Evolutionary conservation across 1,140 invertebrate genomes (phyloP), one percentile per base, ranked within the genome.

Genomic region (Drosophila malerkotliana): DNA sequence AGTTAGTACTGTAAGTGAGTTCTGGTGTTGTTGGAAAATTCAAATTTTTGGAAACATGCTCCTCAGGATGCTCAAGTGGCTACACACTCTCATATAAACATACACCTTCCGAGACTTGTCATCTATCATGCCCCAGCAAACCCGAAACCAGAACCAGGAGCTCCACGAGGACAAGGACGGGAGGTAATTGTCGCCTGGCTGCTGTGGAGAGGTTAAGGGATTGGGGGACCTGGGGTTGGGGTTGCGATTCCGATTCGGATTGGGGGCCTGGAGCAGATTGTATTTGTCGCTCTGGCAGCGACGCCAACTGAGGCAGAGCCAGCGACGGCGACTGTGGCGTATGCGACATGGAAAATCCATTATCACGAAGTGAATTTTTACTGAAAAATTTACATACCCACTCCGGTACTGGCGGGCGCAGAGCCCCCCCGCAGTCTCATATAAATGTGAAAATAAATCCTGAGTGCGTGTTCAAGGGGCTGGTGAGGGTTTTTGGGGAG

Each of bases 381-480:
- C 82, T 85, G 78, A 87, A 87, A 87, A 87, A 87, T 87, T 87
- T 87, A 88, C 82, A 87, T 87, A 87, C 74, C 83, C 74, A 63
- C 78, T 53, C 67, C 44, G 18, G 37, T 18, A 6, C 8, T 26
- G 10, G 12, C n/a, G 45, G 10, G 12, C n/a, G 45, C 41, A 18
- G 9, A 39, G 18, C 39, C 58, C 34, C 44, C 44, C 59, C 60
- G 55, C 74, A 64, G 63, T 41, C 63, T 62, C 78, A 88, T 82
- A 88, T 88, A 87, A 88, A 87, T 87, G 83, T 87, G 83, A 79
- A 88, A 88, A 87, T 87, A 87, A 87, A 87, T 87, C 82, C 83
- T 88, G 82, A 88, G 79, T 87, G 82, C 82, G 82, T 87, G 82
- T 87, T 81, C 72, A 53, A 64, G 47, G 62, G 41, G 48, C 56